Percentiles rank a stretch among this genome's conserved stretches.
phyloP scores from a whole-genome alignment of 2,888 invertebrate species.

The Drosophila nigritarsus region DNA sequence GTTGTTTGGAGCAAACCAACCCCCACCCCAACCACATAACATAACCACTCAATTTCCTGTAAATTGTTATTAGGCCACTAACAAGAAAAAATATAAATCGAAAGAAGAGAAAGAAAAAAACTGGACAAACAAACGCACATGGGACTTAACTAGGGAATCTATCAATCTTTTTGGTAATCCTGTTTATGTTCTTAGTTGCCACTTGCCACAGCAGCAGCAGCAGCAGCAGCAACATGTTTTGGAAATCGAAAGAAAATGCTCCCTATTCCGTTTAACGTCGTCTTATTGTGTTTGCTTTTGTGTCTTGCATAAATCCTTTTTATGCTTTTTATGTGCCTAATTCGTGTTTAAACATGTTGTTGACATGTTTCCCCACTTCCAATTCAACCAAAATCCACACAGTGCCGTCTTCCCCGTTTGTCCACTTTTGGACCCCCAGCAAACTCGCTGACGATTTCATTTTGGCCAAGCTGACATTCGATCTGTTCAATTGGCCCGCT shows the following conservation, averaged over 20 bases:
- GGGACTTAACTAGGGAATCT: constrained; percentile 57
- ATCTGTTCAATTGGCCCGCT: constrained; percentile 74
- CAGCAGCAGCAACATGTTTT: constrained; percentile 20
- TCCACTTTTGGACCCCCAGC: background rate
- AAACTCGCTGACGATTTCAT: constrained; percentile 26
- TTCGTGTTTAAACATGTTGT: constrained; percentile 80
- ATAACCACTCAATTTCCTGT: constrained; percentile 69
- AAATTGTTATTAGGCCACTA: constrained; percentile 36
- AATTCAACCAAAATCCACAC: constrained; percentile 12
- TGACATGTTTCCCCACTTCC: constrained; percentile 58
- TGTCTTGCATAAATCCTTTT: constrained; percentile 78
- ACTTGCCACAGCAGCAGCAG: constrained; percentile 15
- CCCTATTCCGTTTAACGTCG: constrained; percentile 38
- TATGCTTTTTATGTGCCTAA: constrained; percentile 78
- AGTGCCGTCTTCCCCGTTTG: constrained; percentile 20
- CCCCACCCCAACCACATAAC: constrained; percentile 1
- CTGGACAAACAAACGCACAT: constrained; percentile 45
- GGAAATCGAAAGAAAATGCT: constrained; percentile 7
- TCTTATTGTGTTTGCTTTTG: constrained; percentile 53
- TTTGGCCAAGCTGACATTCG: constrained; percentile 60
- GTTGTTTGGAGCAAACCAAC: background rate
- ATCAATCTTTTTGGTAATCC: constrained; percentile 79
- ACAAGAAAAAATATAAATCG: constrained; percentile 10
- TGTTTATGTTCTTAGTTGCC: constrained; percentile 65
- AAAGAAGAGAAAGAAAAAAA: background rate